Conservation (phyloP, 1,140 invertebrate genomes). For the Solenopsis fugax region DNA sequence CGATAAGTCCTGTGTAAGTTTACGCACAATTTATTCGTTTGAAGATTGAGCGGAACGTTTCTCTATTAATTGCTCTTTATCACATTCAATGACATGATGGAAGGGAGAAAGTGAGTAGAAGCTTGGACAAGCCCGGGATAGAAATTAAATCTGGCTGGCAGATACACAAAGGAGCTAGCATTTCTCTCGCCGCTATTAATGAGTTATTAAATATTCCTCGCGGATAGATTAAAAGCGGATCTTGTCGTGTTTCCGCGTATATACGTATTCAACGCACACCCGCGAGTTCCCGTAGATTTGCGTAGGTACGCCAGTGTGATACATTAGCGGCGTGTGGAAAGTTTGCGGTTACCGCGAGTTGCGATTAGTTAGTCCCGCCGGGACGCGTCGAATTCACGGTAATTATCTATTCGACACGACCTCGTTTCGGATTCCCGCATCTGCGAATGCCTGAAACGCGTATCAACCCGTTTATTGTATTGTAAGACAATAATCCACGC, state of each 20-base stretch:
- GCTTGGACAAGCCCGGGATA: not conserved
- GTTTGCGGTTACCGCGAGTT: constrained; percentile 36
- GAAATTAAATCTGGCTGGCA: not conserved
- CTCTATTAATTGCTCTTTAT: not conserved
- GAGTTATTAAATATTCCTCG: constrained; percentile 42
- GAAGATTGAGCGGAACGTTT: not conserved
- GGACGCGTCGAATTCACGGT: constrained; percentile 35
- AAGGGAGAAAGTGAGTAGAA: not conserved
- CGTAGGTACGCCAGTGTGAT: constrained; percentile 35
- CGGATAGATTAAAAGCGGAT: constrained; percentile 25
- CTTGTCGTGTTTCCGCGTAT: not conserved
- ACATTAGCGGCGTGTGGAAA: constrained; percentile 30
- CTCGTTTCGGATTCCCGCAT: constrained; percentile 29
- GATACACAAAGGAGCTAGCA: not conserved
- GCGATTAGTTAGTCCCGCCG: constrained; percentile 53
- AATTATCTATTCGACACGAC: constrained; percentile 59
- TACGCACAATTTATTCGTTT: not conserved
- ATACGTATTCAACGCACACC: constrained; percentile 27
- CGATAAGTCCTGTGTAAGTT: not conserved
- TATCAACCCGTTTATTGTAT: constrained; percentile 39
- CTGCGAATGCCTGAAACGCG: constrained; percentile 19
- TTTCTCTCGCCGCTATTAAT: constrained; percentile 10
- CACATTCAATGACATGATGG: not conserved
- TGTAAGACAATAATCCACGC: constrained; percentile 45
- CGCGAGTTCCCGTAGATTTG: not conserved